Base-by-base conservation (phyloP, 2,888 invertebrate genomes). In the Euplexia lucipara region DNA sequence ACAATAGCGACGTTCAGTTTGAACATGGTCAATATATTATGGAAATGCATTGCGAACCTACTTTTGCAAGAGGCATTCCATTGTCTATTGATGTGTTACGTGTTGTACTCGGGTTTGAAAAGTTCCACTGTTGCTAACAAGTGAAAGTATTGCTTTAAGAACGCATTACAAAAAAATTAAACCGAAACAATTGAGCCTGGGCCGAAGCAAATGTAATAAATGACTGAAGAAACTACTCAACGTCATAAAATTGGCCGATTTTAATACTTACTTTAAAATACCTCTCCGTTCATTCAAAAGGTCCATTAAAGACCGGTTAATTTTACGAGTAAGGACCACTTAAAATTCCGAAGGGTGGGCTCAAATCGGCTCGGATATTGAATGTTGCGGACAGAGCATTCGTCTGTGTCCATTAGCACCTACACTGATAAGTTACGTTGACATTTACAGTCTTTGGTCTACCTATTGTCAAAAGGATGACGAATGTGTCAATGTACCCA, bases 321-420 rank as follows among this genome's bases (percentile, higher is more conserved):
- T 88, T 91, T 91, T 89, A 90, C 82, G 91, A 89, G 86, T 85
- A 80, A 81, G 78, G 82, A 83, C 85, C 89, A 89, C 89, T 90
- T 89, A 87, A 91, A 86, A 89, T 89, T 88, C 88, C 84, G 73
- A 78, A 83, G 82, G 87, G 86, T 85, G 86, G 83, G 81, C 87
- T 88, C 86, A 88, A 91, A 92, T 90, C 88, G 85, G 86, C 86
- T 91, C 90, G 91, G 92, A 91, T 91, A 92, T 90, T 87, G 88
- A 88, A 88, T 86, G 86, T 88, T 86, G 85, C 89, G 87, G 87
- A 87, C 88, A 81, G 82, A 84, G 82, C 81, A 82, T 82, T 82
- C 77, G 81, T 82, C 82, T 85, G 82, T 83, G 83, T 84, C 90
- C 92, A 92, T 93, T 93, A 92, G 88, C 92, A 91, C 90, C 89